These are phyloP conservation scores for Margarornis squamiger DNA, from an alignment of 2,797 vertebrate species.

Conservation along the genomic window DNA sequence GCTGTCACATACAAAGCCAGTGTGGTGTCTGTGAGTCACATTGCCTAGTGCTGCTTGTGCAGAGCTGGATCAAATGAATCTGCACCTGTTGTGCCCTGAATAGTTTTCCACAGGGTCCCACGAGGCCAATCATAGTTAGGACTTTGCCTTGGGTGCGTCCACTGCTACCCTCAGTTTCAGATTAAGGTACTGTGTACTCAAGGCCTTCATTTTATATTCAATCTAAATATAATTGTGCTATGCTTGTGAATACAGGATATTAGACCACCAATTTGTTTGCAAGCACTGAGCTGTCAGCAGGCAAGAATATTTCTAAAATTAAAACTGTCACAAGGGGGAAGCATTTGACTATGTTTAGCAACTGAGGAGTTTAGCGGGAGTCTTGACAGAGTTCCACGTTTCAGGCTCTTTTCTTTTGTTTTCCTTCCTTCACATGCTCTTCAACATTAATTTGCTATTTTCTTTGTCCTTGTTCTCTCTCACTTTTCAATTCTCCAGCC, in stretches of 20 bases:
- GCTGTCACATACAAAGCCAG: neutral
- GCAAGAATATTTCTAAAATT: slow-evolving; percentile 36
- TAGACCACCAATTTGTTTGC: neutral
- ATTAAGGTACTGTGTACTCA: neutral
- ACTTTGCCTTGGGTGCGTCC: neutral
- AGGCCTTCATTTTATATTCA: neutral
- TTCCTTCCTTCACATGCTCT: neutral
- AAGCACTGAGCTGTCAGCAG: neutral
- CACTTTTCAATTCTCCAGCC: neutral
- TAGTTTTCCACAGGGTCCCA: neutral
- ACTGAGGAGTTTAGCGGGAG: neutral
- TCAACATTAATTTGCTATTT: neutral
- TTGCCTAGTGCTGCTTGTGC: neutral
- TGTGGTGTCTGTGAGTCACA: neutral
- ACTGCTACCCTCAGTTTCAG: neutral
- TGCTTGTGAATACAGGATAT: accelerated
- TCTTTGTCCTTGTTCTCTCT: neutral
- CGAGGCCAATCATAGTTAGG: neutral
- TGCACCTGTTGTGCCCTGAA: neutral
- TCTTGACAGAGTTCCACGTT: neutral
- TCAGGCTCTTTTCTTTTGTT: neutral
- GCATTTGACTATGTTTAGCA: slow-evolving; percentile 45
- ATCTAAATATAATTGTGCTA: neutral
- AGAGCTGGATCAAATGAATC: neutral
- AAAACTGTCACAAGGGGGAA: slow-evolving; percentile 61